Conservation (phyloP, 2,797 vertebrate species). For the Threskiornis aethiopicus region DNA sequence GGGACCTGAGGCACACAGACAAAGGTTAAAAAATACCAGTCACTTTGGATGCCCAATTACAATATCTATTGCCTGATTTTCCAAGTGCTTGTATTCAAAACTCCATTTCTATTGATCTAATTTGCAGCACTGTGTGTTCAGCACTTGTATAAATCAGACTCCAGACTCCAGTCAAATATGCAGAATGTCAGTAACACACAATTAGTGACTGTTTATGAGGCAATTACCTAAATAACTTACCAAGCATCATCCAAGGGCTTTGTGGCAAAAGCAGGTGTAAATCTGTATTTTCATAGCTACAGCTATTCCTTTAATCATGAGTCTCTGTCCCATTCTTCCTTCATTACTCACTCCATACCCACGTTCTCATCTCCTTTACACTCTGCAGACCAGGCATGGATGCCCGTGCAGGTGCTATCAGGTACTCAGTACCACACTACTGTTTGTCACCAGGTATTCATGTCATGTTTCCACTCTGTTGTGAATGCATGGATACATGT, state of each 20-base stretch:
- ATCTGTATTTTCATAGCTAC: neutral
- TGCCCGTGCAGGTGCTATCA: neutral
- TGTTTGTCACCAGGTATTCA: neutral
- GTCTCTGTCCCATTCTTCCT: neutral
- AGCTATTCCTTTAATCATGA: neutral
- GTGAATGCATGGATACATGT: neutral
- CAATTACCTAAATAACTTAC: constrained; percentile 5
- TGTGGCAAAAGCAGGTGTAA: neutral
- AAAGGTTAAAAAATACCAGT: neutral
- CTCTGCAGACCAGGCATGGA: neutral
- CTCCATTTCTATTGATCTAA: neutral
- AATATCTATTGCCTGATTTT: neutral
- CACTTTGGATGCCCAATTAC: neutral
- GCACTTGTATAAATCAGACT: neutral
- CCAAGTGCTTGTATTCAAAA: neutral
- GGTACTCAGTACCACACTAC: fast-evolving
- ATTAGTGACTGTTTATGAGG: constrained; percentile 6
- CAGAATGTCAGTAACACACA: neutral
- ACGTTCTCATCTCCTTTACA: neutral
- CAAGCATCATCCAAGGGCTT: neutral
- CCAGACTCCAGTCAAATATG: neutral
- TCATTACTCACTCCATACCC: neutral
- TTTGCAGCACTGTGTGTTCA: neutral
- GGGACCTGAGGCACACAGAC: neutral
- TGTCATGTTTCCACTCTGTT: neutral